Evolutionary conservation across 2,797 vertebrate genomes (phyloP).

Genomic region (Anableps anableps): DNA sequence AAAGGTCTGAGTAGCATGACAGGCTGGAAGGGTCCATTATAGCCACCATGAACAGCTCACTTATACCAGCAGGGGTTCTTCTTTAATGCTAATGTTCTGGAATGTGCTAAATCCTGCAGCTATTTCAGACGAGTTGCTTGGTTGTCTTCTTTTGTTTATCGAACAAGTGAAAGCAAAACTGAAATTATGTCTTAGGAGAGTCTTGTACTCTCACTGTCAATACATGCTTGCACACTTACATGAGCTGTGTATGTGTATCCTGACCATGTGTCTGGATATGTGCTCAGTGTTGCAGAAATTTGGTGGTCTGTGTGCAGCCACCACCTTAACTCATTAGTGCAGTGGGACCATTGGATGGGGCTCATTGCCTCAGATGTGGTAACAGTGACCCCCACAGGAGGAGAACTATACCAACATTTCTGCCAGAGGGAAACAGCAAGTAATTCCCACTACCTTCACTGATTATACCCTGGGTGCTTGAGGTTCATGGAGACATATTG

Average conservation of each 20-base stretch:
- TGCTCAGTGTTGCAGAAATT: conserved; percentile 65
- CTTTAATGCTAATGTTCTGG: conserved; percentile 37
- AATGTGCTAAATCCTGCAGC: conserved; percentile 51
- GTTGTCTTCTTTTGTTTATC: conserved; percentile 54
- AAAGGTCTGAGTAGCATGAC: conserved; percentile 34
- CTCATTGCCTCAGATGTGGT: conserved; percentile 66
- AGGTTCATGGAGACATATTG: conserved; percentile 58
- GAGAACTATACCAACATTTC: conserved; percentile 37
- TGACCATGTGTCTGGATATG: conserved; percentile 40
- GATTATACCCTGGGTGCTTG: conserved; percentile 60
- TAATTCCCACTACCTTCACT: conserved; percentile 43
- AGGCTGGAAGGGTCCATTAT: conserved; percentile 33
- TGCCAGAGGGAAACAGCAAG: conserved; percentile 44
- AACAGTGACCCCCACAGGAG: conserved; percentile 85
- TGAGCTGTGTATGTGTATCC: conserved; percentile 34
- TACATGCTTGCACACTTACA: conserved; percentile 28
- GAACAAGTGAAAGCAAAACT: conserved; percentile 45
- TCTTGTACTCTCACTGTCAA: conserved; percentile 16
- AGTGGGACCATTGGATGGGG: conserved; percentile 50
- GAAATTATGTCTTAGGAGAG: conserved; percentile 28
- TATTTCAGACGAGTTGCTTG: conserved; percentile 56
- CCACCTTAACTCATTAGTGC: conserved; percentile 67
- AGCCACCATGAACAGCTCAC: conserved; percentile 42
- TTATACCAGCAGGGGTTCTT: conserved; percentile 29
- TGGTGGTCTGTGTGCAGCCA: conserved; percentile 53